These are phyloP conservation scores for Casuarius casuarius DNA, from an alignment of 2,113 vertebrate genomes.

Conservation along the genomic window DNA sequence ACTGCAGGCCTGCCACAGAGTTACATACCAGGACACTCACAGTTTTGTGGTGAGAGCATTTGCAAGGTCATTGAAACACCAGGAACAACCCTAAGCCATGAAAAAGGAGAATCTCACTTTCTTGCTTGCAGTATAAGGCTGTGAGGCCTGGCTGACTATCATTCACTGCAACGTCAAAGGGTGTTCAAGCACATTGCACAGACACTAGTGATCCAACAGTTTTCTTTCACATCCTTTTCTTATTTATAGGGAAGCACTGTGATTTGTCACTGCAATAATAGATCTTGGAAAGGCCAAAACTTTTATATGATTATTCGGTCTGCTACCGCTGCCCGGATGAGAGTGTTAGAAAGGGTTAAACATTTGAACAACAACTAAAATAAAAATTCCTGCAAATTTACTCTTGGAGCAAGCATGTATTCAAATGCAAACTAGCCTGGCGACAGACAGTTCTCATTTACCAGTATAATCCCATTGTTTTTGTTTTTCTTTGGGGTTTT, in stretches of 20 bases:
- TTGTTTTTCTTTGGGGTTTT: not conserved
- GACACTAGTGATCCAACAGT: not conserved
- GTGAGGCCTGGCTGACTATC: not conserved
- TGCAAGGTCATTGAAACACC: not conserved
- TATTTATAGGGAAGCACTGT: not conserved
- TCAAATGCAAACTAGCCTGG: not conserved
- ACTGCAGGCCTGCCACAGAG: not conserved
- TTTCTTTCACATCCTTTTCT: not conserved
- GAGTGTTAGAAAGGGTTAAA: not conserved
- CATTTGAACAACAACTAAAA: not conserved
- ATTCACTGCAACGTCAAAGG: not conserved
- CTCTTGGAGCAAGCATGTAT: not conserved
- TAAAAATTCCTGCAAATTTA: not conserved
- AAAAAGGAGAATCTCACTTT: not conserved
- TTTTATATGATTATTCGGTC: not conserved
- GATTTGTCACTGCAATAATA: not conserved
- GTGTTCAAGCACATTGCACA: not conserved
- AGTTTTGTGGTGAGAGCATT: not conserved
- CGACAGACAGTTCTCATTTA: not conserved
- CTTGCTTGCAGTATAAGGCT: not conserved
- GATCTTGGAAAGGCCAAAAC: not conserved
- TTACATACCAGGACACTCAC: not conserved
- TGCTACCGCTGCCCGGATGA: not conserved
- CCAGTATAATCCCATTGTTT: not conserved
- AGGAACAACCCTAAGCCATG: not conserved